These are phyloP conservation scores for Coregonus sp. DNA, from an alignment of 2,797 vertebrate species.

Conservation along the genomic window DNA sequence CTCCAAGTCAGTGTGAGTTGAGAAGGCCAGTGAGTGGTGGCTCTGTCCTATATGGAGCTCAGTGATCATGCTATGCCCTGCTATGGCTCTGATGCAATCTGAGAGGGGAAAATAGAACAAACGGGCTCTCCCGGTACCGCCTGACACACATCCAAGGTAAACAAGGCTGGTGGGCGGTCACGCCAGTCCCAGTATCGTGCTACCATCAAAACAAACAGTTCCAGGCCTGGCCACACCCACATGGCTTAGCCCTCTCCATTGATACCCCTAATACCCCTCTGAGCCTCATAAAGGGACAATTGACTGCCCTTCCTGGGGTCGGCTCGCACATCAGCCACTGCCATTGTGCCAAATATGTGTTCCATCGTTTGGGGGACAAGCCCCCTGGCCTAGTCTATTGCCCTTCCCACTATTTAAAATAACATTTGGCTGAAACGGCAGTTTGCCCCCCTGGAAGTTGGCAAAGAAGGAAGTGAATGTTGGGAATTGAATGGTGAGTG, in stretches of 20 bases:
- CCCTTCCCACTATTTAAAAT: constrained; percentile 60
- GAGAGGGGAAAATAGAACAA: constrained; percentile 40
- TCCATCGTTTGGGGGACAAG: constrained; percentile 55
- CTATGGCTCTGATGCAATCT: constrained; percentile 61
- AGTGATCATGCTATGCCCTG: constrained; percentile 27
- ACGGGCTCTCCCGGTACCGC: constrained; percentile 33
- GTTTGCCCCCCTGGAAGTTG: constrained; percentile 47
- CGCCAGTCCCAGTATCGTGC: constrained; percentile 65
- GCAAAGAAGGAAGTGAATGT: constrained; percentile 65
- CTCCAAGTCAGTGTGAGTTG: not conserved
- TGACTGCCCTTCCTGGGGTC: constrained; percentile 73
- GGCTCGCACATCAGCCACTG: constrained; percentile 69
- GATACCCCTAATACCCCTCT: constrained; percentile 73
- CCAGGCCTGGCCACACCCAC: constrained; percentile 37
- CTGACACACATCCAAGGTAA: constrained; percentile 67
- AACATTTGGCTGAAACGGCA: constrained; percentile 70
- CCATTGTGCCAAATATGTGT: constrained; percentile 73
- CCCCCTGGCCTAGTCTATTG: constrained; percentile 36
- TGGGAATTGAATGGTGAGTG: not conserved
- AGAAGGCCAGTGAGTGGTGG: not conserved
- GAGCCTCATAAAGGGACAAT: constrained; percentile 71
- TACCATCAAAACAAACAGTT: constrained; percentile 76
- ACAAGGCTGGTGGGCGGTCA: constrained; percentile 63
- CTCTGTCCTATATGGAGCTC: not conserved
- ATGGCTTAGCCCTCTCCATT: constrained; percentile 73